Base-by-base conservation (phyloP, 1,140 invertebrate genomes). In the Gonatopus flavifemur region DNA sequence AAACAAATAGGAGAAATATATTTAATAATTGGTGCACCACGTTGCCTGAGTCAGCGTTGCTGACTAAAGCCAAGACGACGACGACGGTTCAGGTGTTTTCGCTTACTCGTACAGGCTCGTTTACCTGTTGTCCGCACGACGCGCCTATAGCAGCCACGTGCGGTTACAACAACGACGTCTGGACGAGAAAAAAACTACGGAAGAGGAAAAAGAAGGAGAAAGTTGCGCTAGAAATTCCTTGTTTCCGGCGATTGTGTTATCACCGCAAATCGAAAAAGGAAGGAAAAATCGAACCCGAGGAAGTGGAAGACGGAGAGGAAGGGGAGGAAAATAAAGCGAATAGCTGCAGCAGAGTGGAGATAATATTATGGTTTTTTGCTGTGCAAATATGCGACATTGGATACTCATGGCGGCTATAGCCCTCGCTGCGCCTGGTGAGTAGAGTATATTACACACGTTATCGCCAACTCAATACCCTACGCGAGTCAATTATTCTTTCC, bases 371-470 rank as follows among this genome's bases (percentile, higher is more conserved):
- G 33, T 52, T 59, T 51, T 52, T 48, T 39, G 43, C 36, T 46
- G 54, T 40, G 53, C 55, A 64, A 78, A 74, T 66, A 78, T 77
- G 76, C 74, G 58, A 72, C 66, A 67, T 56, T 78, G 76, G 74
- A 71, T 70, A 49, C 64, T 78, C 55, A 70, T 78, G 66, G 74
- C 74, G 70, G 74, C 72, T 49, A 74, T 77, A 69, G 76, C 74
- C 72, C 72, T 77, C 62, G 72, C 72, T 70, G 67, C 71, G 58
- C 71, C 72, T 52, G 74, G 76, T 78, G 57, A 78, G 76, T 74
- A 55, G n/a, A n/a, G n/a, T n/a, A n/a, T n/a, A n/a, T n/a, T n/a
- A n/a, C n/a, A 50, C 46, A 31, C 46, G 39, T 51, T 30, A 47
- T 12, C 37, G 13, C 13, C 33, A 22, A 25, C 12, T 20, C 22